These are phyloP conservation scores for Bradynema listronoti DNA, from an alignment of 1,140 invertebrate genomes.

Conservation along the genomic window DNA sequence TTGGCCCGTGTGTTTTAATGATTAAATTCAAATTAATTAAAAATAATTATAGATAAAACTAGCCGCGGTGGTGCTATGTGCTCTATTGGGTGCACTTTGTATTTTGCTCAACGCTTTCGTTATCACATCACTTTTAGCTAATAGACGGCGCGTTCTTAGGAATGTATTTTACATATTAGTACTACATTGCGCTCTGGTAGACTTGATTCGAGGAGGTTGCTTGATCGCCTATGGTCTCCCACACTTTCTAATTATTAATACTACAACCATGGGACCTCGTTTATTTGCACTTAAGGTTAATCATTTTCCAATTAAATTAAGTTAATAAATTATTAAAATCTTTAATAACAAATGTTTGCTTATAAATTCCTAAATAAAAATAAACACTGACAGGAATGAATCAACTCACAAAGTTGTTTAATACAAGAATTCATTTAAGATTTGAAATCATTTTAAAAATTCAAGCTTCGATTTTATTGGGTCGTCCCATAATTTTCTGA, in stretches of 20 bases:
- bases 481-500: no score
- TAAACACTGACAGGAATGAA: neutral
- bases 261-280: constrained; percentile 36
- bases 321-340: neutral
- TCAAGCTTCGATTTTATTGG: no score
- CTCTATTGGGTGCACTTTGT: constrained; percentile 46
- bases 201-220: constrained; percentile 53
- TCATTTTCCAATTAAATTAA: neutral
- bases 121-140: constrained; percentile 43
- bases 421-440: no score
- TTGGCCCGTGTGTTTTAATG: no score
- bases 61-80: constrained; percentile 39
- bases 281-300: constrained; percentile 44
- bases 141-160: constrained; percentile 44
- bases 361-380: neutral
- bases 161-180: constrained; percentile 57
- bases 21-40: neutral
- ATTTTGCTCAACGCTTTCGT: constrained; percentile 50
- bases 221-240: constrained; percentile 48
- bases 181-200: constrained; percentile 53
- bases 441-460: no score
- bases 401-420: neutral
- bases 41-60: constrained; percentile 23
- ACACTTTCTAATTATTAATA: constrained; percentile 37
- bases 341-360: neutral